Evolutionary conservation across 2,888 invertebrate genomes (phyloP).

Genomic region (Synanthedon andrenaeformis): DNA sequence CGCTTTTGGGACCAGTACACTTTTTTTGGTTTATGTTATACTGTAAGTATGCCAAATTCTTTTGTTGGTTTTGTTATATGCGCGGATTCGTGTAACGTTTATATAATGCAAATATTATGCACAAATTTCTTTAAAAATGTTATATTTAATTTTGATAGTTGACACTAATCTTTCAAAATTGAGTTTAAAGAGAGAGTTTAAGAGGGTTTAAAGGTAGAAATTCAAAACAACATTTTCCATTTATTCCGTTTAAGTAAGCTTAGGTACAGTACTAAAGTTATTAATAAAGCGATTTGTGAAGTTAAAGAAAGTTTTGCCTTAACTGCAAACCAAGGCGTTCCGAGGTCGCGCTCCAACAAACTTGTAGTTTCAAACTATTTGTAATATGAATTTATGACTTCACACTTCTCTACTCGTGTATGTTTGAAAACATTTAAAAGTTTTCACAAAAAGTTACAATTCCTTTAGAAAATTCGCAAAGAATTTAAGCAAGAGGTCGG

Average conservation of each 20-base stretch:
- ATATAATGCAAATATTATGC: neutral
- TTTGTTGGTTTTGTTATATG: slow-evolving; percentile 56
- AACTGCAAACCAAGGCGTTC: slow-evolving; percentile 44
- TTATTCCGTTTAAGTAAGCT: slow-evolving; percentile 14
- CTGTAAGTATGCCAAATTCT: slow-evolving; percentile 68
- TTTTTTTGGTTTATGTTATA: slow-evolving; percentile 68
- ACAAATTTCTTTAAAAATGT: neutral
- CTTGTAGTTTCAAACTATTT: slow-evolving; percentile 60
- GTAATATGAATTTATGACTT: slow-evolving; percentile 50
- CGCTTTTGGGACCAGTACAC: slow-evolving; percentile 68
- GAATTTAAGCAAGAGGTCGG: neutral
- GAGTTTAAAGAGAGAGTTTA: neutral
- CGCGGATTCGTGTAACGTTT: slow-evolving; percentile 42
- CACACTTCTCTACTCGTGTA: neutral
- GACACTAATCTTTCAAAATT: neutral
- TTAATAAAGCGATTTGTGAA: slow-evolving; percentile 62
- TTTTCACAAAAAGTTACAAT: too few relatives aligned
- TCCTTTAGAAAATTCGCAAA: neutral
- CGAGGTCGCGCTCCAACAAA: slow-evolving; percentile 59
- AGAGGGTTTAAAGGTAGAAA: neutral
- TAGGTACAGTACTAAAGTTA: slow-evolving; percentile 30
- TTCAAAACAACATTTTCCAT: neutral
- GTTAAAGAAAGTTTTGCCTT: slow-evolving; percentile 55
- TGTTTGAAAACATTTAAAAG: too few relatives aligned
- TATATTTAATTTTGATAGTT: neutral